These are phyloP conservation scores for Drosophila ananassae DNA, from an alignment of 1,140 invertebrate genomes.

Conservation along the genomic window DNA sequence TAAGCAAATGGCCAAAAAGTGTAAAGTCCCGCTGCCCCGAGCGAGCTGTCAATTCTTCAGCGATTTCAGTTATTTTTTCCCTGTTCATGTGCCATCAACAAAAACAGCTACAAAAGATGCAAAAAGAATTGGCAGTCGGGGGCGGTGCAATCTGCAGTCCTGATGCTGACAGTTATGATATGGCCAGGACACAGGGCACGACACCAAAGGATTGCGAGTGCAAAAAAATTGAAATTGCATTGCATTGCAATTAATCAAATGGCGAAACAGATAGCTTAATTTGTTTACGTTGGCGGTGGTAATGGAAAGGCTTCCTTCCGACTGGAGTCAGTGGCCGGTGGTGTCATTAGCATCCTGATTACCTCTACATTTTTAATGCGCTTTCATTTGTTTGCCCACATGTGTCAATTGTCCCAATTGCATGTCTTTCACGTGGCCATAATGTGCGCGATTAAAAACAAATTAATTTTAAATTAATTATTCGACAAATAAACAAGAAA, in stretches of 20 bases:
- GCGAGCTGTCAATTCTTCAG: conserved; percentile 46
- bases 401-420: conserved; percentile 48
- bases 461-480: conserved; percentile 75
- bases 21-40: conserved; percentile 4
- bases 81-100: conserved; percentile 1
- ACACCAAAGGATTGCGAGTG: not conserved
- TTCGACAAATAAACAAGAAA: conserved; percentile 12
- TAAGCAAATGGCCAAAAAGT: conserved; percentile 55
- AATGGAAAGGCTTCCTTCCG: conserved; percentile 1
- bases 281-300: conserved; percentile 43
- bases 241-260: conserved; percentile 74
- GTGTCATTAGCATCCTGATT: conserved; percentile 59
- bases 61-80: conserved; percentile 24
- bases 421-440: conserved; percentile 20
- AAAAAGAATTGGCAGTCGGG: conserved; percentile 27
- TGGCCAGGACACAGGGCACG: conserved; percentile 19
- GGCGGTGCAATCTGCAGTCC: conserved; percentile 47
- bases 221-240: conserved; percentile 41
- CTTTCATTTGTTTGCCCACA: conserved; percentile 64
- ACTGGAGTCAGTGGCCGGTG: conserved; percentile 3
- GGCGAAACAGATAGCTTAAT: conserved; percentile 63
- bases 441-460: conserved; percentile 62
- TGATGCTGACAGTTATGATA: conserved; percentile 62
- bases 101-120: conserved; percentile 1
- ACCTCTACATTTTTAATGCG: conserved; percentile 66